Percentiles rank a stretch among this genome's conserved stretches.
phyloP scores from a whole-genome alignment of 2,113 vertebrate species.

The Sylvietta virens region DNA sequence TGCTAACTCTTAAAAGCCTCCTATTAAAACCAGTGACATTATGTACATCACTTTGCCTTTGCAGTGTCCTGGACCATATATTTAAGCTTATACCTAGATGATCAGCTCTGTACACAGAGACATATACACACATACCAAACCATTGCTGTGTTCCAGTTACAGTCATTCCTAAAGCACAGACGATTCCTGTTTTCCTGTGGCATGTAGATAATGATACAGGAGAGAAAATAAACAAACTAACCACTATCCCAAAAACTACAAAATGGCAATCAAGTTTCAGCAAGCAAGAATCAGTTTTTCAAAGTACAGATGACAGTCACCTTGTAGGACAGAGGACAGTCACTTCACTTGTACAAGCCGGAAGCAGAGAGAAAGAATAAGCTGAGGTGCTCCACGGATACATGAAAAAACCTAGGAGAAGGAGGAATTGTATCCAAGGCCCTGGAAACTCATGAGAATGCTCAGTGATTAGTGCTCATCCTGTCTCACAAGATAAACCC shows the following conservation, averaged over 20 bases:
- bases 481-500: not conserved
- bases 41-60: not conserved
- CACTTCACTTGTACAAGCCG: not conserved
- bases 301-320: not conserved
- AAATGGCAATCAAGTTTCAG: not conserved
- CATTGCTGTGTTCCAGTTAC: not conserved
- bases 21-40: not conserved
- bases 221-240: not conserved
- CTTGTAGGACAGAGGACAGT: not conserved
- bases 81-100: not conserved
- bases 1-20: not conserved
- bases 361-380: not conserved
- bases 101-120: not conserved
- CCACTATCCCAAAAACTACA: not conserved
- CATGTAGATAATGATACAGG: not conserved
- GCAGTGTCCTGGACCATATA: not conserved
- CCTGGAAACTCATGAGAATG: not conserved
- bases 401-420: not conserved
- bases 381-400: not conserved
- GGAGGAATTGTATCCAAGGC: not conserved
- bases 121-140: not conserved
- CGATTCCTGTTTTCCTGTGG: not conserved
- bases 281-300: not conserved
- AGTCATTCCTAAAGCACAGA: not conserved
- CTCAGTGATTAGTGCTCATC: not conserved